These are phyloP conservation scores for Slavum lentiscoides DNA, from an alignment of 2,888 invertebrate species.

Conservation along the genomic window DNA sequence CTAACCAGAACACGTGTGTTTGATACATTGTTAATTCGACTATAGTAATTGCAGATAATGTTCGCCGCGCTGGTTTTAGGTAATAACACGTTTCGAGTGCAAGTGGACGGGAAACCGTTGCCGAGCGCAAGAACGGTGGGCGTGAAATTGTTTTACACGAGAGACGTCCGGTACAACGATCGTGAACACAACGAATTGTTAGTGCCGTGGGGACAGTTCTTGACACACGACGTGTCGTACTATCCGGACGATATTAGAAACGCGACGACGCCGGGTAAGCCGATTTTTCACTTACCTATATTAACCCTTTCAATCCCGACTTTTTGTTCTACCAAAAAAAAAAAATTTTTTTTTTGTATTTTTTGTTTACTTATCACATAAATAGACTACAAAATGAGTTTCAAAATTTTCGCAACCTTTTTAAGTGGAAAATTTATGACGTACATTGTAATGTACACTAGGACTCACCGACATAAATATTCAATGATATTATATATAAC, in stretches of 20 bases:
- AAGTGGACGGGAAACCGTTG: constrained; percentile 29
- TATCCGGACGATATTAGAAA: constrained; percentile 37
- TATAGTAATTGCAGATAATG: too few relatives aligned
- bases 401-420: background rate
- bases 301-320: too few relatives aligned
- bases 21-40: too few relatives aligned
- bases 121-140: constrained; percentile 12
- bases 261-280: constrained; percentile 8
- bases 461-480: background rate
- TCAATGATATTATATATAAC: background rate
- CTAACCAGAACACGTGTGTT: too few relatives aligned
- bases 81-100: constrained; percentile 12
- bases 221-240: constrained; percentile 32
- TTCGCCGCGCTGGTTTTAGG: background rate
- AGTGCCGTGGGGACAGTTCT: constrained; percentile 42
- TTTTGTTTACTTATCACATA: too few relatives aligned
- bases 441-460: background rate
- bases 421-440: background rate
- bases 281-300: too few relatives aligned
- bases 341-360: too few relatives aligned
- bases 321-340: too few relatives aligned
- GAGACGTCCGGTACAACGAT: background rate
- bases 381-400: background rate
- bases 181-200: constrained; percentile 4
- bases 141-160: constrained; percentile 23